A percentile compares a stretch with the other conserved stretches of the same genome.
phyloP scores from a whole-genome alignment of 2,113 vertebrate genomes.

The Nothocercus julius region DNA sequence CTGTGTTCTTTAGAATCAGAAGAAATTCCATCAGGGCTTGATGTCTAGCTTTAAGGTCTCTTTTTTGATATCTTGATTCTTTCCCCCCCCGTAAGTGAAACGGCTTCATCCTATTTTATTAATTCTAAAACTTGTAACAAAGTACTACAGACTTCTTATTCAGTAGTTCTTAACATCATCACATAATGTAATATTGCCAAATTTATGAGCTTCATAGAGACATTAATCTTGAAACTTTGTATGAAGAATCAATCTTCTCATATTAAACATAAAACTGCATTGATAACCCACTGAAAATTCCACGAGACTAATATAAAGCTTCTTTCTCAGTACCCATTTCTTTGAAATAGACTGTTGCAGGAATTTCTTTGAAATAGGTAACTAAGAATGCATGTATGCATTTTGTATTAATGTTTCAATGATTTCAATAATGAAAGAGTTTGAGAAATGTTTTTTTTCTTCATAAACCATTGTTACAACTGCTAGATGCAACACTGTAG shows the following conservation, averaged over 20 bases:
- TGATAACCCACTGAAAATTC: not conserved
- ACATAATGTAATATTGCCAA: not conserved
- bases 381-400: not conserved
- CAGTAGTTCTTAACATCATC: not conserved
- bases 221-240: not conserved
- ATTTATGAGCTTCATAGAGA: not conserved
- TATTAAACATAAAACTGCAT: not conserved
- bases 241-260: not conserved
- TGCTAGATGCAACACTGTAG: not conserved
- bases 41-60: not conserved
- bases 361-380: not conserved
- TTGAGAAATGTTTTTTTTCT: not conserved
- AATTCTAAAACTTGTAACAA: not conserved
- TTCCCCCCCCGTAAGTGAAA: not conserved
- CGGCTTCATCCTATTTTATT: not conserved
- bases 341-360: not conserved
- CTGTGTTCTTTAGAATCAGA: conserved; percentile 82
- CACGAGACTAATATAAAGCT: not conserved
- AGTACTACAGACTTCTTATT: not conserved
- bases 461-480: not conserved
- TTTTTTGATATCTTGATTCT: not conserved
- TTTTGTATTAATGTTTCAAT: fast-evolving
- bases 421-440: not conserved
- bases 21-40: not conserved
- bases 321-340: not conserved